Conservation (phyloP, 2,888 invertebrate species). For the Meliscaeva auricollis region DNA sequence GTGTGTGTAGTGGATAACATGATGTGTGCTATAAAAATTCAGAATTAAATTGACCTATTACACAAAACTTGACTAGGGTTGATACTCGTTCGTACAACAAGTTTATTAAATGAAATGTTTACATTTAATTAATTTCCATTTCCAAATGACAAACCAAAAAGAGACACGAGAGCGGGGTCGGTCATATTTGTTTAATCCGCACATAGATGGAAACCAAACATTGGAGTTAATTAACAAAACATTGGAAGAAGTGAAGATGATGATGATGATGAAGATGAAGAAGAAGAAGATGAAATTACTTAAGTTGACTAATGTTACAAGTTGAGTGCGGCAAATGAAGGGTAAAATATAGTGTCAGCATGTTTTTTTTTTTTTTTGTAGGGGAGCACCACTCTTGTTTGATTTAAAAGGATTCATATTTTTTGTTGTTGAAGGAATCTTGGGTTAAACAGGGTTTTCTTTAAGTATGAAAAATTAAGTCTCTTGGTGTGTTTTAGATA, state of each 20-base stretch:
- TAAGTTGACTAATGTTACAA: slow-evolving; percentile 11
- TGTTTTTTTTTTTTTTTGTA: not conserved
- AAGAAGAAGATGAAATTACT: slow-evolving; percentile 18
- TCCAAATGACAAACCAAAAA: slow-evolving; percentile 32
- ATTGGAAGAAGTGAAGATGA: not conserved
- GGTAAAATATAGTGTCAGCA: slow-evolving; percentile 22
- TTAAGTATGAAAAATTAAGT: slow-evolving; percentile 2
- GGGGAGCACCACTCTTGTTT: not conserved
- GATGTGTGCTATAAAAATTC: too few species aligned
- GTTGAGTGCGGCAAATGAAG: slow-evolving; percentile 10
- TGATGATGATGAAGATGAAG: not conserved
- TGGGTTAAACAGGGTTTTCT: not conserved
- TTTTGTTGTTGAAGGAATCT: too few species aligned
- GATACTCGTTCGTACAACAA: slow-evolving; percentile 9
- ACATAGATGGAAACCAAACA: slow-evolving; percentile 58
- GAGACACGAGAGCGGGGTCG: not conserved
- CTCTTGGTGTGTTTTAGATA: too few species aligned
- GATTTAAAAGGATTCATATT: slow-evolving; percentile 10
- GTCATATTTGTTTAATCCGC: slow-evolving; percentile 65
- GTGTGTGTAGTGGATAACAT: too few species aligned
- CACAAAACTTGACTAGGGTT: slow-evolving; percentile 23
- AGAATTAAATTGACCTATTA: slow-evolving; percentile 16
- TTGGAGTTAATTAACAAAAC: slow-evolving; percentile 59
- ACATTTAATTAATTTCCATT: slow-evolving; percentile 67
- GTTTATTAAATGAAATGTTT: slow-evolving; percentile 45